Percentiles rank a stretch among this genome's conserved stretches.
phyloP scores from a whole-genome alignment of 2,113 vertebrate genomes.

The Amphiprion percula region DNA sequence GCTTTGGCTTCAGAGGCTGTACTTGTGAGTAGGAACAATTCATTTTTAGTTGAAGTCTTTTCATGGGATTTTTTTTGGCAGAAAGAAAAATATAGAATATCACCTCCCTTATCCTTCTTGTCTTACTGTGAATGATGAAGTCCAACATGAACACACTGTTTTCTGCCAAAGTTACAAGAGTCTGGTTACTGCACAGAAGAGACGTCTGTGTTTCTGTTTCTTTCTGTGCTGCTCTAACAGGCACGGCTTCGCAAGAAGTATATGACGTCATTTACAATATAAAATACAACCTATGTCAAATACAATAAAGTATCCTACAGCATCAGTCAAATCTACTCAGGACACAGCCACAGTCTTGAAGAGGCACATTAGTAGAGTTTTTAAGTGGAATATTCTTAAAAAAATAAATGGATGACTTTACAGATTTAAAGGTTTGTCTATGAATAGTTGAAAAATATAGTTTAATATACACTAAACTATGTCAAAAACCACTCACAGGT shows the following conservation, averaged over 20 bases:
- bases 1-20: background rate
- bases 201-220: background rate
- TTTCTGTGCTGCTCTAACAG: background rate
- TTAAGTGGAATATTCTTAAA: background rate
- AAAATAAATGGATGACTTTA: background rate
- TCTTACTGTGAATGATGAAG: background rate
- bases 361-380: background rate
- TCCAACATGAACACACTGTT: background rate
- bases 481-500: too few species aligned
- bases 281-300: conserved; percentile 1
- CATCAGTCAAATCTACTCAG: conserved; percentile 4
- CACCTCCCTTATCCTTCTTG: background rate
- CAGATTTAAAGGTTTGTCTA: background rate
- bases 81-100: background rate
- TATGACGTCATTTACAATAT: background rate
- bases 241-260: background rate
- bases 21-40: background rate
- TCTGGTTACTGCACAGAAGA: background rate
- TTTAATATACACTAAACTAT: too few species aligned
- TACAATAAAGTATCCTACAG: background rate
- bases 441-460: too few species aligned
- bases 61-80: background rate
- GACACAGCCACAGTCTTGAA: background rate
- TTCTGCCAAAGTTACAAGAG: conserved; percentile 2
- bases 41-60: background rate